These are phyloP conservation scores for Sitta carolinensis DNA, from an alignment of 2,797 vertebrate species.

Conservation along the genomic window DNA sequence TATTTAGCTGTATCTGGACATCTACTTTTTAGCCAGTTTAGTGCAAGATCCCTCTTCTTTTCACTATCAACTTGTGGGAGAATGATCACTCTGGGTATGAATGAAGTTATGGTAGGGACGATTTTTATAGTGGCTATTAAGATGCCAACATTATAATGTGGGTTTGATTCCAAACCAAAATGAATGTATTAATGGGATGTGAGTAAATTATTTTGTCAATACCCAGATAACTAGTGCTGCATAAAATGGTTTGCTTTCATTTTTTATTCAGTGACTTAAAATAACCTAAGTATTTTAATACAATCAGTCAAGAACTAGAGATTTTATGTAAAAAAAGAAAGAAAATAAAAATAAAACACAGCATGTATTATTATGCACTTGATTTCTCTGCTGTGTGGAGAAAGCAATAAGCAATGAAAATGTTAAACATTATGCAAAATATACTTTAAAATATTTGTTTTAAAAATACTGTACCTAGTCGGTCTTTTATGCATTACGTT, in stretches of 20 bases:
- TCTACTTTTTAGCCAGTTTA: constrained; percentile 17
- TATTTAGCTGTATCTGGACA: constrained; percentile 64
- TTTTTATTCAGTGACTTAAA: constrained; percentile 73
- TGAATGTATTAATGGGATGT: constrained; percentile 74
- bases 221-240: constrained; percentile 74
- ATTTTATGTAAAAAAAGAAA: constrained; percentile 71
- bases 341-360: constrained; percentile 67
- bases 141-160: constrained; percentile 46
- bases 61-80: constrained; percentile 32
- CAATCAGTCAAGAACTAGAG: constrained; percentile 72
- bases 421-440: constrained; percentile 84
- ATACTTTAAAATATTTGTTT: constrained; percentile 83
- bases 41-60: constrained; percentile 26
- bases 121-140: constrained; percentile 61
- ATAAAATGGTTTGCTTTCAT: constrained; percentile 69
- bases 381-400: constrained; percentile 88
- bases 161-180: constrained; percentile 75
- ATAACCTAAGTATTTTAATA: constrained; percentile 78
- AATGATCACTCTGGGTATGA: constrained; percentile 58
- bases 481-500: constrained; percentile 80
- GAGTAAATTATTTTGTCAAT: constrained; percentile 78
- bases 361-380: constrained; percentile 87
- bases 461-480: constrained; percentile 83
- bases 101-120: constrained; percentile 51
- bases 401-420: constrained; percentile 83